Evolutionary conservation across 2,888 invertebrate species (phyloP).

Genomic region (Cheilosia urbana): DNA sequence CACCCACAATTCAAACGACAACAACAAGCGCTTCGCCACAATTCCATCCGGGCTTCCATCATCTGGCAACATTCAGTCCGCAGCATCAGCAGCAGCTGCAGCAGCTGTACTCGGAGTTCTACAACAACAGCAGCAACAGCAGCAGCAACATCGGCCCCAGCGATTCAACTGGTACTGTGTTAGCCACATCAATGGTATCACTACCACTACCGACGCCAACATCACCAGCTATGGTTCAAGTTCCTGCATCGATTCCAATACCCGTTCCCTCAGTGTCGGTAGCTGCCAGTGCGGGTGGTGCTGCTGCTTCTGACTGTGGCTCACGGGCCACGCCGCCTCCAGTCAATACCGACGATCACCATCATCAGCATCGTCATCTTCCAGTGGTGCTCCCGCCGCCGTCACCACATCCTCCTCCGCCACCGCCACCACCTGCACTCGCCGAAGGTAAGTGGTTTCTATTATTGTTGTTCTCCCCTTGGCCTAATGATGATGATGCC

Average conservation of each 20-base stretch:
- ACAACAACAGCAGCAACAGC: slow-evolving; percentile 77
- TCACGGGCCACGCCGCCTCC: slow-evolving; percentile 62
- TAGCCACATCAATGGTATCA: slow-evolving; percentile 45
- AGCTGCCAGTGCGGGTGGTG: slow-evolving; percentile 64
- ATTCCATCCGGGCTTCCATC: slow-evolving; percentile 69
- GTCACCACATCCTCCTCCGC: slow-evolving; percentile 76
- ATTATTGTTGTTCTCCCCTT: slow-evolving; percentile 58
- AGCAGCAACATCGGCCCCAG: slow-evolving; percentile 78
- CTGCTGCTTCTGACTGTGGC: slow-evolving; percentile 42
- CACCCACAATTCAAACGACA: slow-evolving; percentile 76
- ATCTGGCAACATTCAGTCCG: slow-evolving; percentile 60
- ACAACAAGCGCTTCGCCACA: slow-evolving; percentile 43
- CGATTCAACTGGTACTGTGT: slow-evolving; percentile 50
- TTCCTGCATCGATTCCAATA: slow-evolving; percentile 67
- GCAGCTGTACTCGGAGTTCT: slow-evolving; percentile 79
- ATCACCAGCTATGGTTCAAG: slow-evolving; percentile 71
- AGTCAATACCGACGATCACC: slow-evolving; percentile 54
- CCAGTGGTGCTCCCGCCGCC: slow-evolving; percentile 74
- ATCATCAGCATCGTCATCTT: slow-evolving; percentile 61
- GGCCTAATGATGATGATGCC: slow-evolving; percentile 40
- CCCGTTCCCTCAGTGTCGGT: slow-evolving; percentile 61
- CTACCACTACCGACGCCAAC: slow-evolving; percentile 68
- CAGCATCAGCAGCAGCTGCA: slow-evolving; percentile 78
- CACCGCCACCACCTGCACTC: slow-evolving; percentile 71
- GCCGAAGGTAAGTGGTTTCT: slow-evolving; percentile 70